Percentiles rank a stretch among this genome's conserved stretches.
These are phyloP conservation scores for Amia ocellicauda DNA, from an alignment of 2,113 vertebrate species.

Conservation along the genomic window DNA sequence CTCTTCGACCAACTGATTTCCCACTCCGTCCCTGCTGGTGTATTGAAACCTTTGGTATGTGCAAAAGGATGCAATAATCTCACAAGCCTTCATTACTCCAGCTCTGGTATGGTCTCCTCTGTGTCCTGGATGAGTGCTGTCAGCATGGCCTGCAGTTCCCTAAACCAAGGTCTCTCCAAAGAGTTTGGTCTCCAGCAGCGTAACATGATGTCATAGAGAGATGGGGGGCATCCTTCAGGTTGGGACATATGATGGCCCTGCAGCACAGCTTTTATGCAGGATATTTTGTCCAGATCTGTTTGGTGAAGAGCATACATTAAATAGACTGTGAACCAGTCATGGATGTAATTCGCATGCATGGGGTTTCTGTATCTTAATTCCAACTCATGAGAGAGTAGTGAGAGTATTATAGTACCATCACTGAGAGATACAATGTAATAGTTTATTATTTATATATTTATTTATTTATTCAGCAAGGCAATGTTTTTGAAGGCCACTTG, in stretches of 20 bases:
- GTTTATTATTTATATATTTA: neutral
- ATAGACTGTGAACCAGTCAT: neutral
- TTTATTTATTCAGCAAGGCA: no score
- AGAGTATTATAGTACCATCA: neutral
- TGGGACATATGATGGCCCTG: slow-evolving; percentile 27
- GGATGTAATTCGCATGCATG: neutral
- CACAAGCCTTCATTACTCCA: slow-evolving; percentile 14
- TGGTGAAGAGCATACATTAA: slow-evolving; percentile 5
- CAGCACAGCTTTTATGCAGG: slow-evolving; percentile 28
- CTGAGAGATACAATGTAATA: neutral
- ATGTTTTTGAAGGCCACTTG: no score
- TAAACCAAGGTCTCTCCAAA: slow-evolving; percentile 33
- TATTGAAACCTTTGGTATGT: no score
- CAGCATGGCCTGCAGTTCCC: slow-evolving; percentile 26
- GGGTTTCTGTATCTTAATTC: no score
- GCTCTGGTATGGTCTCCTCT: slow-evolving; percentile 12
- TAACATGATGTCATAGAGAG: slow-evolving; percentile 40
- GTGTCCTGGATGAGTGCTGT: slow-evolving; percentile 10
- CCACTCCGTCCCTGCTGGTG: no score
- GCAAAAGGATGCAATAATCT: no score
- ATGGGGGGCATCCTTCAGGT: slow-evolving; percentile 28
- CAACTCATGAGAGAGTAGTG: no score
- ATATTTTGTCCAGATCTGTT: slow-evolving; percentile 29
- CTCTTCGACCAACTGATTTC: no score
- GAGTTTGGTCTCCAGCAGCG: slow-evolving; percentile 41